Base-by-base conservation (phyloP, 1,140 invertebrate genomes). In the Olivierus martensii region DNA sequence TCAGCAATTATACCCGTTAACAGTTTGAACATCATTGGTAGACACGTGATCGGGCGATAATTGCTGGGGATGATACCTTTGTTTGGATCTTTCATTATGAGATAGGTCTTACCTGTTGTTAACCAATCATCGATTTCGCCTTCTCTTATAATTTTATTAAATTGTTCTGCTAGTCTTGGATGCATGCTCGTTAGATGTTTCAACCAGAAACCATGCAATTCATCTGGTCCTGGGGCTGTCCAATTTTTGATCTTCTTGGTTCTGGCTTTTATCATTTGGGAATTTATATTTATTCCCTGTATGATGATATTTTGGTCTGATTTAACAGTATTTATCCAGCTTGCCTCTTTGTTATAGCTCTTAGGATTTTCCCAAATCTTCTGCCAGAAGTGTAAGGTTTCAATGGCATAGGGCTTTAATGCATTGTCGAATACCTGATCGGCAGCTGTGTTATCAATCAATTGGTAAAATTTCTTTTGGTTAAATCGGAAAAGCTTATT, bases 191-290 rank as follows among this genome's bases (percentile, higher is more conserved):
- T 41, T 5, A 41, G 11, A 9, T 6, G 39, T 18, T 41, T 41
- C 6, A 41, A 9, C 12, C 39, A 41, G 14, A 41, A 41, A 6
- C 39, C 39, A 41, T 3, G 39, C 11, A 41, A 18, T 41, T 41
- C 39, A 41, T 41, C 39, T 15, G 5, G 6, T 41, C 12, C 39
- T 41, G 39, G 12, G 37, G 11, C 19, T 41, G 18, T 41, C 55
- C 18, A 41, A 37, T 22, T 55, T 55, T 57, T 56, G 34, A 48
- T 61, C 56, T 60, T 58, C 58, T 63, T 19, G n/a, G n/a, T n/a
- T n/a, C n/a, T n/a, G n/a, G n/a, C n/a, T n/a, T n/a, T n/a, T n/a
- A n/a, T n/a, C n/a, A n/a, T n/a, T n/a, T n/a, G n/a, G n/a, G n/a
- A n/a, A n/a, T n/a, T n/a, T n/a, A n/a, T n/a, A n/a, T 28, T 28